These are phyloP conservation scores for Chanos chanos DNA, from an alignment of 2,797 vertebrate species.

Conservation along the genomic window DNA sequence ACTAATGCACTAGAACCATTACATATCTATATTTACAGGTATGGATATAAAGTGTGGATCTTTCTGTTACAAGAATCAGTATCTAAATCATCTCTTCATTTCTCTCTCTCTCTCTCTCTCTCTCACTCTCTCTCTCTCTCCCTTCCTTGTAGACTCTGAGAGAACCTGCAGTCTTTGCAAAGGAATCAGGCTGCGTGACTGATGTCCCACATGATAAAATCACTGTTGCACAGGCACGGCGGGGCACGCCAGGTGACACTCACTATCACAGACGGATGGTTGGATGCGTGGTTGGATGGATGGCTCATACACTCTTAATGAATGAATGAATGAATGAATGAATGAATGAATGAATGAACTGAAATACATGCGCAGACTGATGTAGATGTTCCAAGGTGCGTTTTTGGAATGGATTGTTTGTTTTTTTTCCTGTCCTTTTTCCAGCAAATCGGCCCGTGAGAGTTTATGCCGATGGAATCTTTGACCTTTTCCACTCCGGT, in stretches of 20 bases:
- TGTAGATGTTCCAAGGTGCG: too few relatives aligned
- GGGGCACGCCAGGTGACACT: constrained; percentile 88
- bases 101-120: not conserved
- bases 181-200: constrained; percentile 75
- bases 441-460: constrained; percentile 89
- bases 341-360: too few relatives aligned
- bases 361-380: too few relatives aligned
- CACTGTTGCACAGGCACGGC: constrained; percentile 86
- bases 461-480: constrained; percentile 97
- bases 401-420: not conserved
- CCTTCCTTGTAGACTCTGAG: constrained; percentile 73
- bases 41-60: too few relatives aligned
- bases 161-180: constrained; percentile 86
- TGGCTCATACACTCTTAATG: too few relatives aligned
- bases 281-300: too few relatives aligned
- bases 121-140: not conserved
- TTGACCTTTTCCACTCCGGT: constrained; percentile 97
- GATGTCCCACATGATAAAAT: constrained; percentile 82
- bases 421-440: constrained; percentile 16
- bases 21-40: too few relatives aligned
- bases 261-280: too few relatives aligned
- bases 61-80: too few relatives aligned
- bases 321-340: too few relatives aligned
- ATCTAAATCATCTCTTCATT: too few relatives aligned
- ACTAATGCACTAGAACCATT: too few relatives aligned